Base-by-base conservation (phyloP, 2,797 vertebrate species). In the Tadarida brasiliensis region DNA sequence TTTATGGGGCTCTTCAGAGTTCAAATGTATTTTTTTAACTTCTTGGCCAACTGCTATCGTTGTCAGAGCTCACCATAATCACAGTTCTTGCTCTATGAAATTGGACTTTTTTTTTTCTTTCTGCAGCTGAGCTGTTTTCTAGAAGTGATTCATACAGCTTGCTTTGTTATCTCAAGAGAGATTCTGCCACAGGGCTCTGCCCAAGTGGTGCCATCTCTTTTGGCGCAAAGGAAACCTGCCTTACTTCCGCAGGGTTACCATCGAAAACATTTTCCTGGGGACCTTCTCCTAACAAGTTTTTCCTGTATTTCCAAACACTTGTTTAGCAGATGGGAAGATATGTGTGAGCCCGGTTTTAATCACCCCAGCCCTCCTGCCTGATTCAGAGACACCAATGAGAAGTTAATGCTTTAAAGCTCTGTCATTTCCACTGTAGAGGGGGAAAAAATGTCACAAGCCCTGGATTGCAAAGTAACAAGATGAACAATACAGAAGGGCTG, bases 311-410 rank as follows among this genome's bases (percentile, higher is more conserved):
- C 67, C 24, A 11, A 73, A 74, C 19, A 44, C 51, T 59, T 39
- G 35, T 77, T 51, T 11, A 54, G 54, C 49, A 63, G 44, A 78
- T 68, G 65, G 77, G 20, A 93, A 94, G 74, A 54, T 17, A 26
- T 24, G 7, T 11, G 17, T 51, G 47, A 78, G 44, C 10, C 77
- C 33, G 33, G 77, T 74, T 74, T 92, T 91, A 56, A 65, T 84
- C 12, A 71, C 54, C 15, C 44, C 17, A 10, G 28, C 49, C 12
- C 57, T 93, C 71, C 47, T 56, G 35, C 77, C 83, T 91, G 81
- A 96, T 67, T 91, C 91, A 95, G 65, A 96, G 97, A 94, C 54
- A 35, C 17, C 35, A 87, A 59, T 87, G 92, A 94, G 88, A 92
- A 95, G 65, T 4, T 1, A 76, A 22, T 54, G 57, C 22, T 76